These are phyloP conservation scores for Gibbula magus DNA, from an alignment of 2,888 invertebrate species.

Conservation along the genomic window DNA sequence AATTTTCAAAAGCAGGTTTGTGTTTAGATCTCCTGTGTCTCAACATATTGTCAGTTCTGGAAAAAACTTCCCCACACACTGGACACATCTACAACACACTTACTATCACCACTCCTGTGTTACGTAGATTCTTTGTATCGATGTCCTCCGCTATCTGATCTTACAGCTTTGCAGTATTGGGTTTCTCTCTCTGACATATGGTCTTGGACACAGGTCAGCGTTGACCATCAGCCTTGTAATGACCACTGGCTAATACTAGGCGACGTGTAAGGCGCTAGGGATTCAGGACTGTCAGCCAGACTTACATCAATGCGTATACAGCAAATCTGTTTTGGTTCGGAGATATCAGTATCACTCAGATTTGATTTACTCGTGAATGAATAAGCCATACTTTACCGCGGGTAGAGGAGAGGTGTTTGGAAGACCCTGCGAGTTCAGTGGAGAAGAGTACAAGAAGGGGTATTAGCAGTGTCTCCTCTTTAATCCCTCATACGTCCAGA, in stretches of 20 bases:
- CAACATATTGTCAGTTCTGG: too few relatives aligned
- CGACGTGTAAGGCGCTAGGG: neutral
- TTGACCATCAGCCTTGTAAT: neutral
- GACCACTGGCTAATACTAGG: neutral
- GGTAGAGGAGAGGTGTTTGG: neutral
- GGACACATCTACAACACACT: too few relatives aligned
- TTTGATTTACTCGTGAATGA: neutral
- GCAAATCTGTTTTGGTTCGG: conserved; percentile 7
- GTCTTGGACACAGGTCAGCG: neutral
- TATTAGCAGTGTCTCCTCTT: neutral
- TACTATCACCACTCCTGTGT: too few relatives aligned
- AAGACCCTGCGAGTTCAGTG: neutral
- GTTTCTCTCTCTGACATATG: neutral
- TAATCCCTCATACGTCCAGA: neutral
- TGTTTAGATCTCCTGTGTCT: too few relatives aligned
- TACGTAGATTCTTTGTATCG: too few relatives aligned
- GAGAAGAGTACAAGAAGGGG: neutral
- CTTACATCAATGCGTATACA: neutral
- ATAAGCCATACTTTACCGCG: neutral
- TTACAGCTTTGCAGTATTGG: too few relatives aligned
- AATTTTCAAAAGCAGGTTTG: too few relatives aligned
- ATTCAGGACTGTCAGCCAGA: neutral
- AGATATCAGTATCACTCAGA: conserved; percentile 13
- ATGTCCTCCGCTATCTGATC: too few relatives aligned
- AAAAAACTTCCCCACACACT: too few relatives aligned